Percentiles rank a stretch among this genome's conserved stretches.
phyloP scores from a whole-genome alignment of 2,888 invertebrate species.

The Bibio marci region DNA sequence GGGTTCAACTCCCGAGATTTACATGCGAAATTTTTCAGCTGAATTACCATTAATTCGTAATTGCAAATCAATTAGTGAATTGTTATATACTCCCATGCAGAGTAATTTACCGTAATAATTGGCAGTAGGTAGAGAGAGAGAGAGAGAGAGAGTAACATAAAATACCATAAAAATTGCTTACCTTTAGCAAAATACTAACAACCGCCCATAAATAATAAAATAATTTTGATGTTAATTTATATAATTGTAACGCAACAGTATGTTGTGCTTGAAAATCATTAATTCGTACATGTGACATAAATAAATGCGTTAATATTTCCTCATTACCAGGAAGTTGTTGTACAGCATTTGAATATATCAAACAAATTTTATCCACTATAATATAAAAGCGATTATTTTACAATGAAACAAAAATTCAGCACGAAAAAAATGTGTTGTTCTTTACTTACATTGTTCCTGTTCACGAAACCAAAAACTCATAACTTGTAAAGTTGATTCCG shows the following conservation, averaged over 20 bases:
- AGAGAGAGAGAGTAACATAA: background rate
- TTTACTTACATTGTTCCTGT: slow-evolving; percentile 68
- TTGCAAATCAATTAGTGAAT: too few species aligned
- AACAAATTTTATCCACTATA: slow-evolving; percentile 75
- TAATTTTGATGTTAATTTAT: slow-evolving; percentile 81
- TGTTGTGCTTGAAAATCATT: slow-evolving; percentile 84
- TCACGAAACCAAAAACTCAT: slow-evolving; percentile 92
- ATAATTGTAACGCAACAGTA: slow-evolving; percentile 72
- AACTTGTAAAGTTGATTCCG: slow-evolving; percentile 87
- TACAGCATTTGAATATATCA: slow-evolving; percentile 76
- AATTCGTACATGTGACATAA: slow-evolving; percentile 87
- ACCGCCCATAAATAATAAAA: slow-evolving; percentile 98
- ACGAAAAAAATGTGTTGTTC: too few species aligned
- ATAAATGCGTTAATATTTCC: slow-evolving; percentile 82
- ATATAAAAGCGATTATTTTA: too few species aligned
- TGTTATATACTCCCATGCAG: too few species aligned
- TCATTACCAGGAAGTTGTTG: slow-evolving; percentile 76
- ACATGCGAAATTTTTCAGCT: too few species aligned
- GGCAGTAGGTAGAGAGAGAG: too few species aligned
- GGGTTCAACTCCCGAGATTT: too few species aligned
- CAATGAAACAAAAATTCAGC: too few species aligned
- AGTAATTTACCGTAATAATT: too few species aligned
- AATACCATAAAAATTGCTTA: slow-evolving; percentile 18
- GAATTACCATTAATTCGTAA: too few species aligned
- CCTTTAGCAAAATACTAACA: slow-evolving; percentile 92